Base-by-base conservation (phyloP, 2,888 invertebrate genomes). In the Dynastes grantii region DNA sequence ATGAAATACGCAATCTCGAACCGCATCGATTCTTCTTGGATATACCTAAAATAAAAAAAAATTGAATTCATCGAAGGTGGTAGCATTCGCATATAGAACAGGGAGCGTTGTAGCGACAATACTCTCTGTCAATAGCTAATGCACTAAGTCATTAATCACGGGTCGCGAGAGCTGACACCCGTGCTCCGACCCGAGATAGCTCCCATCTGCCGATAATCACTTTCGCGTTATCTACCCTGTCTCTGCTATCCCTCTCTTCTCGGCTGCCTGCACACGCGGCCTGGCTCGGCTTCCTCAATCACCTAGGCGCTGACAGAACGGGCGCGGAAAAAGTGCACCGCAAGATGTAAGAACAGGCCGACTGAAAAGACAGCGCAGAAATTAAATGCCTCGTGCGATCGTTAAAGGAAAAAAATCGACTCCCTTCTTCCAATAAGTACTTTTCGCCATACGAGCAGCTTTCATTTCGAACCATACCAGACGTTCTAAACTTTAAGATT, bases 121-220 rank as follows among this genome's bases (percentile, higher is more conserved):
- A 84, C 86, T 82, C 84, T 84, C 86, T 87, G 88, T 88, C 88
- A 87, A 87, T 87, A 85, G 84, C 85, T 88, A 88, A 88, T 88
- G 87, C 86, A 84, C 84, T 83, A 85, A 83, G 86, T 85, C 88
- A 88, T 88, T 87, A 88, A 88, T 88, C 88, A 88, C 86, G 78
- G 75, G 80, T 81, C 83, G 82, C 84, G 82, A 83, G 83, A 83
- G 84, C 84, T 85, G 86, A 86, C 86, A 85, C 85, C 85, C 84
- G 84, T 80, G 81, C 84, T 73, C 81, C 83, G 83, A 84, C 83
- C 85, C 85, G 83, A 86, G 87, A 87, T 87, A 85, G 85, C 81
- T 81, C 84, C 84, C 87, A 87, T 87, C 87, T 87, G 87, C 86
- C 85, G 87, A 87, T 87, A 87, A 87, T 87, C 87, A 86, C 87